Conservation (phyloP, 2,797 vertebrate species). For the Cynodonichthys magdalenae region DNA sequence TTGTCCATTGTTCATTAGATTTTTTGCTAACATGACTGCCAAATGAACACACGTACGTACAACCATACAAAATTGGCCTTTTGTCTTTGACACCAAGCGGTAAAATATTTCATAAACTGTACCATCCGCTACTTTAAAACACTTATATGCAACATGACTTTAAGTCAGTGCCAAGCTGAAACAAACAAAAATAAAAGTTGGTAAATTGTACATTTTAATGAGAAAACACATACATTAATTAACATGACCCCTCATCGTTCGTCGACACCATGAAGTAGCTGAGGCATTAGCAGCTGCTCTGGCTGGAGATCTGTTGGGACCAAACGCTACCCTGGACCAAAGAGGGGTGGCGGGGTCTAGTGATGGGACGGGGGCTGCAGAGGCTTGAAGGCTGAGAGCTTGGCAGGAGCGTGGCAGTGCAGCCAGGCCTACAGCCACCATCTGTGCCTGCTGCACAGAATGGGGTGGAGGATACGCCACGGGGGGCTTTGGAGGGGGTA, state of each 20-base stretch:
- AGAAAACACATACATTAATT: conserved; percentile 1
- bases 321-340: conserved; percentile 31
- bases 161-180: neutral
- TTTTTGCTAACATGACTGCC: too few species aligned
- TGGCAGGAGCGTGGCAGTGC: conserved; percentile 42
- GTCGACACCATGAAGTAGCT: conserved; percentile 35
- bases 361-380: neutral
- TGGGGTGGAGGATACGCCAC: conserved; percentile 44
- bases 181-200: neutral
- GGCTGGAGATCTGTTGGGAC: conserved; percentile 31
- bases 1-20: too few species aligned
- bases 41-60: too few species aligned
- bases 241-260: conserved; percentile 1
- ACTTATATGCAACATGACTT: neutral
- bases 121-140: neutral
- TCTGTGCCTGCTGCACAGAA: conserved; percentile 65
- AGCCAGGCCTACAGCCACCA: conserved; percentile 54
- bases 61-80: too few species aligned
- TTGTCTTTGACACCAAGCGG: too few species aligned
- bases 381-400: conserved; percentile 10
- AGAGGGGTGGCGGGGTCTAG: neutral
- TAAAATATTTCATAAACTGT: too few species aligned
- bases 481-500: conserved; percentile 26
- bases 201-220: conserved; percentile 2
- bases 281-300: conserved; percentile 17